These are phyloP conservation scores for Esperia sulphurella DNA, from an alignment of 2,888 invertebrate species.

Conservation along the genomic window DNA sequence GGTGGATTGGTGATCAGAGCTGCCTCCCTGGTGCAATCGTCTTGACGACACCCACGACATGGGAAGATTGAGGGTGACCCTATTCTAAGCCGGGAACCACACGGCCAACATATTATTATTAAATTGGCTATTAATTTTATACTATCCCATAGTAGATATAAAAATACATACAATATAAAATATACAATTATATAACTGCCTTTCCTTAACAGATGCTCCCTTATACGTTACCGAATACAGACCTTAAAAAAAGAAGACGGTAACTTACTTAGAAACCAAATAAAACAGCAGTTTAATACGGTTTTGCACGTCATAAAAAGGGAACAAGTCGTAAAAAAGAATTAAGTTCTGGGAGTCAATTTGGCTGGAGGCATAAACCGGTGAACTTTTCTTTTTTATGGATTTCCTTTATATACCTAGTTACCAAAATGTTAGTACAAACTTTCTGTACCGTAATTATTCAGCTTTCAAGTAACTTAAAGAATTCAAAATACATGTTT, in stretches of 20 bases:
- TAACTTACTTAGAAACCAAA: constrained; percentile 17
- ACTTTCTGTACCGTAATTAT: too few species aligned
- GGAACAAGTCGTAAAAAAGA: constrained; percentile 27
- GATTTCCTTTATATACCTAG: constrained; percentile 1
- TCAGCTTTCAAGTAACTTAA: background rate
- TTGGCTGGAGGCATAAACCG: constrained; percentile 19
- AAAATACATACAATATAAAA: too few species aligned
- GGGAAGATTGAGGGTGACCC: too few species aligned
- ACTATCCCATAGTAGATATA: too few species aligned
- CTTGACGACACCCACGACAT: too few species aligned
- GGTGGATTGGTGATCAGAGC: too few species aligned
- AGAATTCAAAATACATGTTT: too few species aligned
- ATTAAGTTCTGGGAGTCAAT: constrained; percentile 25
- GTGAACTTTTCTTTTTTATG: constrained; percentile 18
- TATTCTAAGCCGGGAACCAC: too few species aligned
- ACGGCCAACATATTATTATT: too few species aligned
- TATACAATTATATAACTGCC: background rate
- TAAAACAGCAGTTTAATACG: constrained; percentile 23
- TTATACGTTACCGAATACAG: constrained; percentile 13
- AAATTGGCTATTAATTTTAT: too few species aligned
- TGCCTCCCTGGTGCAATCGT: too few species aligned
- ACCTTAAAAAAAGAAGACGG: constrained; percentile 12
- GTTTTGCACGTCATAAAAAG: constrained; percentile 29
- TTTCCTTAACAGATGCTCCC: constrained; percentile 5
- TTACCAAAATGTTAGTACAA: background rate